Evolutionary conservation across 1,140 invertebrate species (phyloP).

Genomic region (Drosophila lini): DNA sequence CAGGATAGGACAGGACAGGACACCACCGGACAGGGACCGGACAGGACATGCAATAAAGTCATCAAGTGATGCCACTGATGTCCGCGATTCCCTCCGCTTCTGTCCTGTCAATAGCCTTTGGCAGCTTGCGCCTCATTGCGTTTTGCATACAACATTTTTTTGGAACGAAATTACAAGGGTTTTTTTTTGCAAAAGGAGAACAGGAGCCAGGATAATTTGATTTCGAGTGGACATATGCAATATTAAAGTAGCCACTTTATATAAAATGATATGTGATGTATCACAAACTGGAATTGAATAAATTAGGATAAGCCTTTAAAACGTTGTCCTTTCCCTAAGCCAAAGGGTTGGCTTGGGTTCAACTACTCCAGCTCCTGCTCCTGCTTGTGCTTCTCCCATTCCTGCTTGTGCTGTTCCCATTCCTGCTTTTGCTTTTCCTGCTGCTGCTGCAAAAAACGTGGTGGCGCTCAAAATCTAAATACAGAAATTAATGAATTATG

Average conservation of each 20-base stretch:
- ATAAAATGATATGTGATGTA: neutral
- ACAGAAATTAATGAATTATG: conserved; percentile 81
- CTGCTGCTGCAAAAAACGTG: conserved; percentile 22
- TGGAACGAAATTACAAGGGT: conserved; percentile 11
- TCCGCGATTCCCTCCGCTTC: neutral
- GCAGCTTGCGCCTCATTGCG: conserved; percentile 41
- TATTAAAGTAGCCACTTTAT: conserved; percentile 6
- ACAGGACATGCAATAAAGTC: conserved; percentile 73
- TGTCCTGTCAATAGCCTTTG: neutral
- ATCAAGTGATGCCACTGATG: conserved; percentile 68
- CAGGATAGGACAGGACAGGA: neutral
- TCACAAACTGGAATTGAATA: conserved; percentile 3
- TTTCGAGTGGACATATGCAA: conserved; percentile 26
- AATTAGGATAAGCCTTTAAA: conserved; percentile 24
- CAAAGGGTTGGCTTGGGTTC: conserved; percentile 7
- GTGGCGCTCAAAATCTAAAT: conserved; percentile 65
- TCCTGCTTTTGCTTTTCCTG: neutral
- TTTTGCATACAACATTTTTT: conserved; percentile 31
- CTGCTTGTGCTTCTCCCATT: no score
- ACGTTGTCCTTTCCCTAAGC: neutral
- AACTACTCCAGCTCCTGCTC: neutral
- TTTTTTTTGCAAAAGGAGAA: conserved; percentile 3
- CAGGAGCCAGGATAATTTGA: conserved; percentile 27
- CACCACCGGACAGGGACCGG: conserved; percentile 7
- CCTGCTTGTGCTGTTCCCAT: neutral